Evolutionary conservation across 2,888 invertebrate genomes (phyloP), one percentile per base, ranked within the genome.

Genomic region (Augochlorella aurata): DNA sequence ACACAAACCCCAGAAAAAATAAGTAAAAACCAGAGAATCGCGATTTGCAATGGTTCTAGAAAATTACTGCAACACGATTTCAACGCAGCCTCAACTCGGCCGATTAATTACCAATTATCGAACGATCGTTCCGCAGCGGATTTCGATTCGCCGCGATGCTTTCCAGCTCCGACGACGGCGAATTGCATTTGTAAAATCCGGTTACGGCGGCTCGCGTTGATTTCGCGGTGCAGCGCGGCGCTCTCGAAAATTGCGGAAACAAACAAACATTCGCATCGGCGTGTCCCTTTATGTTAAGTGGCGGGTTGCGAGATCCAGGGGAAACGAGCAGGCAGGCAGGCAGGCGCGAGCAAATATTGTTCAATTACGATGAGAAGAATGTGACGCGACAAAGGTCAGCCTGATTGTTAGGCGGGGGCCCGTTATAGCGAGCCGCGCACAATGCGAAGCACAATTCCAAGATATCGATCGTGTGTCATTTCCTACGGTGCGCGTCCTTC

Each of bases 381-480:
- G 70, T 24, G 58, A 58, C 73, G 65, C 29, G 78, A 79, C 70
- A 76, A 82, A 84, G 77, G 77, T 74, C 74, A 70, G 49, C 63
- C 38, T 54, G 71, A 24, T 74, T 76, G 79, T 77, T 73, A 79
- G 69, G 45, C 45, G 58, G 54, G 77, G 69, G 79, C 74, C 72
- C 74, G 68, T 83, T 77, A 81, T 65, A 78, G 73, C 67, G 10
- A 74, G 54, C 68, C 58, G 77, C 67, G 74, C 75, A 68, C 71
- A 79, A 84, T 69, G 75, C 70, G 72, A 78, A 50, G 68, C 76
- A 81, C 74, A 61, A 80, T 82, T 83, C 77, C 79, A 54, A 69
- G 77, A 85, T 82, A 87, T 85, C 77, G 79, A 85, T 87, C 88
- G 71, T 65, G 58, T 79, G 58, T 79, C 71, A 54, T 73, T 79